Conservation (phyloP, 2,113 vertebrate genomes). For the Heliornis fulica region DNA sequence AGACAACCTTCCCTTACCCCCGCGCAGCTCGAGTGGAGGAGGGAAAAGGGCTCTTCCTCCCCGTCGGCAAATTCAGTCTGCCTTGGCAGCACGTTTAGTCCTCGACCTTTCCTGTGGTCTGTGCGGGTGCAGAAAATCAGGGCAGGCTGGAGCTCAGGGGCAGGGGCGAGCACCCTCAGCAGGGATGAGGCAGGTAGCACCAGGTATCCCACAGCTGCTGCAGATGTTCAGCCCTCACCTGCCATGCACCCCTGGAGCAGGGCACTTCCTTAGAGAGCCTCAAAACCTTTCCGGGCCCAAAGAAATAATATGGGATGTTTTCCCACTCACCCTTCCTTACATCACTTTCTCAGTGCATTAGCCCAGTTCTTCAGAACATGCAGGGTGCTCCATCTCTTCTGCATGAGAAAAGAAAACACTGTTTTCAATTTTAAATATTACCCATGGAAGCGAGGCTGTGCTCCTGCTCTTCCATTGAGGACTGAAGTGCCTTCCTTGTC, state of each 20-base stretch:
- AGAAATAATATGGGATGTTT: background rate
- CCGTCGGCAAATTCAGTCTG: rapidly evolving
- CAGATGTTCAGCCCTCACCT: background rate
- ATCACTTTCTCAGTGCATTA: rapidly evolving
- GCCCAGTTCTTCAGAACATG: background rate
- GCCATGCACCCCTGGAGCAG: rapidly evolving
- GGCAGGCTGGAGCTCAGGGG: background rate
- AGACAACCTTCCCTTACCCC: background rate
- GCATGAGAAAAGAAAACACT: background rate
- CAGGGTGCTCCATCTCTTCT: background rate
- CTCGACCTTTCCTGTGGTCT: background rate
- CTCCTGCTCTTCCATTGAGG: background rate
- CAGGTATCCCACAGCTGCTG: background rate
- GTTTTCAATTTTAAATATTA: background rate
- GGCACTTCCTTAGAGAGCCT: background rate
- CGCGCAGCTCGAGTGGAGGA: rapidly evolving
- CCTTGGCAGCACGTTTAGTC: background rate
- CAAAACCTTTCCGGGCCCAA: background rate
- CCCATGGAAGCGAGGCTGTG: background rate
- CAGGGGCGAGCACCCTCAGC: rapidly evolving
- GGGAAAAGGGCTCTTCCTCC: background rate
- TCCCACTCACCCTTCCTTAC: background rate
- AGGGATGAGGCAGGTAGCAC: background rate
- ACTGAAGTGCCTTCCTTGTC: background rate
- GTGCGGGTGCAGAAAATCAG: background rate